Conservation (phyloP, 2,113 vertebrate genomes). For the Platichthys flesus region DNA sequence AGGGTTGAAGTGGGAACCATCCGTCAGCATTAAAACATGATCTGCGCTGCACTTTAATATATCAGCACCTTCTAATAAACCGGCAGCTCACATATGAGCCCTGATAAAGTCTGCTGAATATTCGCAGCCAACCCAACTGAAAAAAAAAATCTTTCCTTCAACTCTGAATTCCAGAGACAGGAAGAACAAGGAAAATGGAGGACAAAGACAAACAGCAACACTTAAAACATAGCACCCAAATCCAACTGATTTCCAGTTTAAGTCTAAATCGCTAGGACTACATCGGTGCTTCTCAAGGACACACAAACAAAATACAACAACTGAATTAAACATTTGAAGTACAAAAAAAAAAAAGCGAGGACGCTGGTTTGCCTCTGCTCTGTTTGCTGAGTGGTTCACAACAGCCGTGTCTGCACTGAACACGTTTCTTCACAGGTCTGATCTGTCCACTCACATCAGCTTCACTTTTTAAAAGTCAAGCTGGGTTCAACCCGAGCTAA, state of each 20-base stretch:
- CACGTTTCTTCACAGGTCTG: neutral
- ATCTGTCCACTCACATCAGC: neutral
- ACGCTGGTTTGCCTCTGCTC: neutral
- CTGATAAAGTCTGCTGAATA: slow-evolving; percentile 11
- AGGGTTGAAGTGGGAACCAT: slow-evolving; percentile 19
- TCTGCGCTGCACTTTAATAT: slow-evolving; percentile 39
- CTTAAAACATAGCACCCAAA: neutral
- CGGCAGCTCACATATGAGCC: slow-evolving; percentile 21
- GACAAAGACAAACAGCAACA: neutral
- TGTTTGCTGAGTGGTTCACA: neutral
- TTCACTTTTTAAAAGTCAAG: neutral
- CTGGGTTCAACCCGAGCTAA: neutral
- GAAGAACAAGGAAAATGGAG: neutral
- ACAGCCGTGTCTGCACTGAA: neutral
- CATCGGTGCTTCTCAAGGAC: neutral
- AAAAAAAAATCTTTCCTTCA: neutral
- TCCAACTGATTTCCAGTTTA: neutral
- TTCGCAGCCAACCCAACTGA: neutral
- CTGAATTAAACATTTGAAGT: neutral
- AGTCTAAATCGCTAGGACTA: neutral
- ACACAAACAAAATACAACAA: neutral
- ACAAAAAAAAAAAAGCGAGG: neutral
- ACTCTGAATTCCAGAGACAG: neutral
- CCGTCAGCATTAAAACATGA: slow-evolving; percentile 36
- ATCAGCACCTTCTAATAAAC: slow-evolving; percentile 41